Evolutionary conservation across 2,888 invertebrate genomes (phyloP), one percentile per base, ranked within the genome.

Genomic region (Drosophila monieri): DNA sequence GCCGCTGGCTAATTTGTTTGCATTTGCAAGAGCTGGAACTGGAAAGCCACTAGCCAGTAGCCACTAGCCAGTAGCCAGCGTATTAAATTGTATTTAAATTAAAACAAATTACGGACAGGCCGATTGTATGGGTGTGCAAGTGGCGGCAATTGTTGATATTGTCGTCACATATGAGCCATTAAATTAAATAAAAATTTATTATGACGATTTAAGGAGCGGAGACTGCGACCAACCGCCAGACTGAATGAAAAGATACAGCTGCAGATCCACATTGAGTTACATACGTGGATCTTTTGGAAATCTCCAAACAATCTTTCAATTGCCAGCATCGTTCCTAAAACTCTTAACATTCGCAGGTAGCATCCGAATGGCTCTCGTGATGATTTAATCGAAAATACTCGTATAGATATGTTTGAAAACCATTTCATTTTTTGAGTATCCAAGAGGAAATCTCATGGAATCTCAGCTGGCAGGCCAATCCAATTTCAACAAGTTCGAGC

Each of bases 111-210:
- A 80, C 86, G 83, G 83, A 62, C 77, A 68, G 64, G 60, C 74
- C 64, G 62, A 77, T 71, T 75, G 49, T 66, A 37, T 51, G 23
- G 60, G 51, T 62, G 64, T 69, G 67, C 65, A 68, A 71, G 66
- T 85, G 68, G 57, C 71, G 66, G 65, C 84, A 80, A 85, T 85
- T 79, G 81, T 71, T 71, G 62, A 69, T 68, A 77, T 78, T 76
- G 76, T 76, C 76, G 73, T 81, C 76, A 69, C 57, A 60, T 69
- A 66, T 72, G 52, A 61, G 77, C 48, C 80, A 88, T 72, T 85
- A 85, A 88, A 88, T 85, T 88, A 84, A 84, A 84, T 84, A 85
- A 84, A 84, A 76, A 73, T 76, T 87, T 85, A 84, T 77, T 84
- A 78, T 75, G 77, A 81, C 84, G 77, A 85, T 87, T 86, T 78